These are phyloP conservation scores for Aleiodes alternator DNA, from an alignment of 2,888 invertebrate species.

Conservation along the genomic window DNA sequence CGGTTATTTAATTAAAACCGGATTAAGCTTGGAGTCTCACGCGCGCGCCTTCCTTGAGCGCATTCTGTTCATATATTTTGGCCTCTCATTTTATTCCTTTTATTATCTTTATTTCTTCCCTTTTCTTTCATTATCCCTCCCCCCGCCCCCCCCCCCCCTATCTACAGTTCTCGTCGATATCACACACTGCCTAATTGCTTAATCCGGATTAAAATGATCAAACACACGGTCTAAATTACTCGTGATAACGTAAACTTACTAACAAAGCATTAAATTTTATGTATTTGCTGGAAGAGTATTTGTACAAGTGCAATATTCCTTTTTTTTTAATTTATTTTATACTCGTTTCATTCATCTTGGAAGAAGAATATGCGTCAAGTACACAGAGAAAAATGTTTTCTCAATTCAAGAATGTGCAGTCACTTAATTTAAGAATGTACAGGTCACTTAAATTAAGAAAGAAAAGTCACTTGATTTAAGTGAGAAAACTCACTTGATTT, in stretches of 20 bases:
- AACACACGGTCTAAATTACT: conserved; percentile 27
- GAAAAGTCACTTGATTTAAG: no score
- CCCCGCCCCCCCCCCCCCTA: no score
- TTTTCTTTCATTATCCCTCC: not conserved
- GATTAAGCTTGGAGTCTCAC: conserved; percentile 59
- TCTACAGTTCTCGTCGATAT: conserved; percentile 33
- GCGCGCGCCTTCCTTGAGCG: conserved; percentile 25
- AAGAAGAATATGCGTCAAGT: no score
- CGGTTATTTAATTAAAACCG: conserved; percentile 73
- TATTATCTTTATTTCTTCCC: conserved; percentile 32
- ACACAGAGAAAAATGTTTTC: no score
- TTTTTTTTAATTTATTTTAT: no score
- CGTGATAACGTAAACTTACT: not conserved
- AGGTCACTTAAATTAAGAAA: no score
- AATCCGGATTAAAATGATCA: conserved; percentile 62
- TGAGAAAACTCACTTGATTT: no score
- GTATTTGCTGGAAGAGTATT: not conserved
- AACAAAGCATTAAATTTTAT: conserved; percentile 2
- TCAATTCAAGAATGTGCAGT: no score
- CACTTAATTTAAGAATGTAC: no score
- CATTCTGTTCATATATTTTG: conserved; percentile 10
- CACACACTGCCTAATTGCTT: conserved; percentile 64
- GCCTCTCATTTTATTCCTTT: conserved; percentile 16
- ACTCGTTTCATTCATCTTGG: not conserved
- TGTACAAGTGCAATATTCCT: not conserved